Conservation (phyloP, 1,140 invertebrate genomes). For the Pseudomyrmex flavicornis region DNA sequence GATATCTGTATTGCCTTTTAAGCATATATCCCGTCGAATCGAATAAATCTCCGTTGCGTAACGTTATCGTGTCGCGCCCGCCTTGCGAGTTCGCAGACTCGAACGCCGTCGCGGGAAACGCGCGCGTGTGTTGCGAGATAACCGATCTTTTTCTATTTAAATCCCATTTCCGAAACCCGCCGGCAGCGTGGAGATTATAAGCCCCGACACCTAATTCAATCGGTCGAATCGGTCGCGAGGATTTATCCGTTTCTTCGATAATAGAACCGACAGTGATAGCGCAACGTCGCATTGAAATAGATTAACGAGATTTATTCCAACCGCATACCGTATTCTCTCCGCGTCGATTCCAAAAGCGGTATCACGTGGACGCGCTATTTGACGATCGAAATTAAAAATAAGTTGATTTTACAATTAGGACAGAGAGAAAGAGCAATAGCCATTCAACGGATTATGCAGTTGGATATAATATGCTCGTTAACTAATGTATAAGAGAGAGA, state of each 20-base stretch:
- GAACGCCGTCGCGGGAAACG: neutral
- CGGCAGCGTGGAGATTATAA: slow-evolving; percentile 42
- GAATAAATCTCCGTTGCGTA: slow-evolving; percentile 50
- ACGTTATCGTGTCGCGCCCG: slow-evolving; percentile 26
- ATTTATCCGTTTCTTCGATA: slow-evolving; percentile 47
- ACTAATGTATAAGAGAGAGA: neutral
- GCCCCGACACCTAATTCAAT: slow-evolving; percentile 47
- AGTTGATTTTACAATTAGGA: neutral
- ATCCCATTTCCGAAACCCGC: slow-evolving; percentile 30
- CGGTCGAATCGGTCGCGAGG: neutral
- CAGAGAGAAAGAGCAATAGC: neutral
- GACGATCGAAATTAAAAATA: neutral
- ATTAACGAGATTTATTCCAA: slow-evolving; percentile 50
- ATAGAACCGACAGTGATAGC: slow-evolving; percentile 50
- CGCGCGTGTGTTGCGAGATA: neutral
- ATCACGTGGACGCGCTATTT: neutral
- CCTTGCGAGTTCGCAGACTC: slow-evolving; percentile 16
- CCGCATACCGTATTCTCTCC: neutral
- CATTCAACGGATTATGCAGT: neutral
- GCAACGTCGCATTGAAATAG: slow-evolving; percentile 20
- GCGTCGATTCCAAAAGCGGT: neutral
- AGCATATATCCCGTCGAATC: slow-evolving; percentile 25
- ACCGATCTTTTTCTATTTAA: slow-evolving; percentile 56
- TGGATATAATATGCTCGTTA: neutral
- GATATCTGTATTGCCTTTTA: slow-evolving; percentile 51